Conservation (phyloP, 2,113 vertebrate genomes). For the Bathybates hornii region DNA sequence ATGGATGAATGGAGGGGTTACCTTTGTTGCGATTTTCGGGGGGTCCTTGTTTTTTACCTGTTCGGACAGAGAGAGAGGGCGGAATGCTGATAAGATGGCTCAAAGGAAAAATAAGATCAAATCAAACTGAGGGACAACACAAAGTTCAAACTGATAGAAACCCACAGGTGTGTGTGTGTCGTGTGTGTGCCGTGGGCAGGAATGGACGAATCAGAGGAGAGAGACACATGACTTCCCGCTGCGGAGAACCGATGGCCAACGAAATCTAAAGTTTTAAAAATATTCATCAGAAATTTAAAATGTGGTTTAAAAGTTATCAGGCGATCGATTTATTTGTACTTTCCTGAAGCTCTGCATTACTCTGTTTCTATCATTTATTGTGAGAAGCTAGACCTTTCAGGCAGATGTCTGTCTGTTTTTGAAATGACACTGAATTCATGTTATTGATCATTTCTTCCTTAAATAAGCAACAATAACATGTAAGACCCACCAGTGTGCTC, state of each 20-base stretch:
- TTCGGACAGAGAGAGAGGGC: constrained; percentile 92
- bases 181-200: constrained; percentile 53
- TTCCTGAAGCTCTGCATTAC: background rate
- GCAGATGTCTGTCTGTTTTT: background rate
- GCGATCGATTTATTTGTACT: background rate
- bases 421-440: background rate
- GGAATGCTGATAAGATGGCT: constrained; percentile 82
- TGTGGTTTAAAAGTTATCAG: background rate
- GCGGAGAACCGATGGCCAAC: background rate
- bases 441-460: background rate
- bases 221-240: constrained; percentile 28
- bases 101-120: constrained; percentile 72
- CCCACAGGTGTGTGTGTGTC: constrained; percentile 53
- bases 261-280: background rate
- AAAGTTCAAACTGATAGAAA: constrained; percentile 63
- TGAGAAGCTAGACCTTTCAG: background rate
- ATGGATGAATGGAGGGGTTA: constrained; percentile 82
- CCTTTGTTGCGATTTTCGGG: constrained; percentile 99
- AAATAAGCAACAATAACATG: background rate
- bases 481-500: background rate
- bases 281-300: background rate
- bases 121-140: constrained; percentile 61
- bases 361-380: background rate
- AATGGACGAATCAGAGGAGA: constrained; percentile 67
- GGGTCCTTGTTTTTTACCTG: constrained; percentile 99